These are phyloP conservation scores for Gouania willdenowi DNA, from an alignment of 2,797 vertebrate species.

Conservation along the genomic window DNA sequence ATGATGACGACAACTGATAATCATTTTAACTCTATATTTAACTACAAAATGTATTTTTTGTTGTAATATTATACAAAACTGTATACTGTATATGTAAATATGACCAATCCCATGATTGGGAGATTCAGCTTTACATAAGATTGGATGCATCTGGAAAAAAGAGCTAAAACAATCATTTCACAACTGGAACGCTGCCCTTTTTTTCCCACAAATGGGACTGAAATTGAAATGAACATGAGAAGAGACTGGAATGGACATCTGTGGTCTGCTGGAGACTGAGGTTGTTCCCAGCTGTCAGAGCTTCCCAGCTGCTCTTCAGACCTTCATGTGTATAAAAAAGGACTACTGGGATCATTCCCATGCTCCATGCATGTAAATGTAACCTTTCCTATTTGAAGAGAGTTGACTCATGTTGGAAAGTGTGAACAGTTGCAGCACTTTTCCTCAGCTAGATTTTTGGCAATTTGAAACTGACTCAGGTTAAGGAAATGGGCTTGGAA, in stretches of 20 bases:
- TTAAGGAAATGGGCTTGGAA: too few relatives aligned
- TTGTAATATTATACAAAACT: too few relatives aligned
- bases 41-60: too few relatives aligned
- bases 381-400: too few relatives aligned
- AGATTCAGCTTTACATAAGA: constrained; percentile 50
- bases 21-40: too few relatives aligned
- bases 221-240: constrained; percentile 23
- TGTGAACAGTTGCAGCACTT: background rate
- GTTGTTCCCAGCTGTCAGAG: constrained; percentile 67
- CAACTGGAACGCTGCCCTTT: constrained; percentile 34
- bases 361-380: too few relatives aligned
- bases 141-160: constrained; percentile 45
- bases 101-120: constrained; percentile 49
- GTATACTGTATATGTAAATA: too few relatives aligned
- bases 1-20: too few relatives aligned
- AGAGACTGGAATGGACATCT: constrained; percentile 55
- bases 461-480: too few relatives aligned
- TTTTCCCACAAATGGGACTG: constrained; percentile 17
- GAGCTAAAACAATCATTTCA: constrained; percentile 52
- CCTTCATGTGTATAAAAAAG: constrained; percentile 44
- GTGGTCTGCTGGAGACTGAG: constrained; percentile 58
- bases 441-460: background rate
- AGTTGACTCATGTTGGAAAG: too few relatives aligned
- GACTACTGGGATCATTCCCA: constrained; percentile 44
- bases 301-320: constrained; percentile 61